These are phyloP conservation scores for Umimayanthus chanpuru DNA, from an alignment of 92 coral and sea anemone species.

Conservation along the genomic window DNA sequence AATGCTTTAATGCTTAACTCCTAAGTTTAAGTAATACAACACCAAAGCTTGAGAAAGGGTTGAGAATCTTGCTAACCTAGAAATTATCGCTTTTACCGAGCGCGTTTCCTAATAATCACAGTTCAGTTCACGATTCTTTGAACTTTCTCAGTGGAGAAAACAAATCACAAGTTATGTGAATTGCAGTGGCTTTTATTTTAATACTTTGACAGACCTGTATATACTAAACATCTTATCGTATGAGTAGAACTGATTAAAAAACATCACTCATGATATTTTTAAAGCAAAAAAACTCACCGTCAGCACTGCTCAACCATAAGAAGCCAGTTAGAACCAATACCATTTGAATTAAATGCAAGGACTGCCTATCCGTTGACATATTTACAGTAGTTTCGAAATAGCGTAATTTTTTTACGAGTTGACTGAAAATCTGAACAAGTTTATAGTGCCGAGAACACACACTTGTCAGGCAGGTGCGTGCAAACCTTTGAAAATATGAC, in stretches of 20 bases:
- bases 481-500: not conserved
- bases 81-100: not conserved
- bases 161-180: not conserved
- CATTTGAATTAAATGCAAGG: not conserved
- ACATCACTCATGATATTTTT: not conserved
- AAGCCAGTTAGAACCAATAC: not conserved
- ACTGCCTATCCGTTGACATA: not conserved
- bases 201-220: not conserved
- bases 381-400: not conserved
- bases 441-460: not conserved
- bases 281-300: not conserved
- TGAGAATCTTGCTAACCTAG: too few relatives aligned
- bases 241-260: not conserved
- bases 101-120: not conserved
- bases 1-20: not conserved
- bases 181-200: not conserved
- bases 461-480: conserved; percentile 9
- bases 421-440: conserved; percentile 15
- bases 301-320: not conserved
- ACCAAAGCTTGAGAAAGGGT: not conserved
- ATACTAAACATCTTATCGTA: not conserved
- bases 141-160: too few relatives aligned
- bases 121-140: too few relatives aligned
- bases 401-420: not conserved
- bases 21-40: not conserved